Base-by-base conservation (phyloP, 2,113 vertebrate species). In the Theristicus caerulescens region DNA sequence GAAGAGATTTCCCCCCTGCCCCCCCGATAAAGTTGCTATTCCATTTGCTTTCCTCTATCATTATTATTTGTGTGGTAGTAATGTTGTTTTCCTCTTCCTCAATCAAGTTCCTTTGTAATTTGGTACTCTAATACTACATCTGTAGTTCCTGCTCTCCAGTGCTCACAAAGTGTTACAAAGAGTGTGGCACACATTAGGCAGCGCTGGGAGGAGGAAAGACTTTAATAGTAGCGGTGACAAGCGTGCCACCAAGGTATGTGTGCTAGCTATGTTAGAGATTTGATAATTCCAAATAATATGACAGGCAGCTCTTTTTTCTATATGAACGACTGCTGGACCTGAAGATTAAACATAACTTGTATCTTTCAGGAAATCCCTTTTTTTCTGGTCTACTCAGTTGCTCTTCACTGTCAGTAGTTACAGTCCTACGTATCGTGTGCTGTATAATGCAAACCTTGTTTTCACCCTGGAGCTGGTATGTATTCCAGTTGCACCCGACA, bases 171-270 rank as follows among this genome's bases (percentile, higher is more conserved):
- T 5, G 14, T 54, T 90, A 16, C 16, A 14, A 32, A 51, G 49
- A 36, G 5, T 6, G 24, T 51, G 55, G 61, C 31, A n/a, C 36
- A 27, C 10, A 7, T 46, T 10, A 61, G 54, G 67, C 54, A 40
- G 34, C 0, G 0, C 13, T 47, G 58, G 0, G 6, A 74, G 51
- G 71, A 46, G 6, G 22, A 31, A 54, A 27, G 40, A 19, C 26
- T 82, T 66, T 54, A 27, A 24, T 29, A 12, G 14, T 3, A 38
- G 44, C 26, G n/a, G 19, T 82, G 81, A n/a, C 27, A 17, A 49
- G 9, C 9, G 26, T 0, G 1, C 9, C 44, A 34, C n/a, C 20
- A 44, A 44, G n/a, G 17, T 10, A 15, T 1, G 4, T 52, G 16
- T 78, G 36, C 32, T 66, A 46, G 7, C 4, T 70, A 8, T 82